A percentile compares a stretch with the other conserved stretches of the same genome.
Conservation (phyloP, 2,797 vertebrate species). For the Muscicapa striata region DNA sequence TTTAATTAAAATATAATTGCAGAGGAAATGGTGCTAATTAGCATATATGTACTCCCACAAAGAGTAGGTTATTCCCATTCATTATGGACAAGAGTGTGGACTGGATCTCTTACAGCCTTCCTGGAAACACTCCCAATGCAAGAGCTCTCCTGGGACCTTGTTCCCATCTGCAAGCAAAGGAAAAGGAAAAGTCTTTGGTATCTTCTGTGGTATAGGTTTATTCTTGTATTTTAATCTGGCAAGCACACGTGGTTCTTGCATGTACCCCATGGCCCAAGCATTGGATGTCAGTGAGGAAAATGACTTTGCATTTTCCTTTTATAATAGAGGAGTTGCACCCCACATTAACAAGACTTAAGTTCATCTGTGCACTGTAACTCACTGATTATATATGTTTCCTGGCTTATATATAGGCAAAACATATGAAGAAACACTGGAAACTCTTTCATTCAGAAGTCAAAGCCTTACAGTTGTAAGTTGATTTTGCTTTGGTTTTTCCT, state of each 20-base stretch:
- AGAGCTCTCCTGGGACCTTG: background rate
- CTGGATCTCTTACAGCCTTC: background rate
- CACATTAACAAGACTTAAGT: background rate
- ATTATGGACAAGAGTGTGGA: background rate
- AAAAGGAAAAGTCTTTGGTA: background rate
- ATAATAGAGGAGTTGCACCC: background rate
- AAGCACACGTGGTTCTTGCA: background rate
- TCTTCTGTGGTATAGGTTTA: background rate
- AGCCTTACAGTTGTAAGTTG: slow-evolving; percentile 78
- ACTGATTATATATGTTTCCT: slow-evolving; percentile 33
- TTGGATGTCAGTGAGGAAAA: background rate
- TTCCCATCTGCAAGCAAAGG: background rate
- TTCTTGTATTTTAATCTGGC: background rate
- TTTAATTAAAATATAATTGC: background rate
- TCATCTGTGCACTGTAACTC: background rate
- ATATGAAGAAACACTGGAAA: slow-evolving; percentile 74
- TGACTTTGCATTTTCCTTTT: background rate
- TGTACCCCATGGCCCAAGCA: background rate
- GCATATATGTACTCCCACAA: background rate
- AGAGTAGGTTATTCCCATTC: background rate
- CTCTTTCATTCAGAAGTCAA: slow-evolving; percentile 80
- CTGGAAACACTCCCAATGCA: background rate
- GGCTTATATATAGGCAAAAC: slow-evolving; percentile 53
- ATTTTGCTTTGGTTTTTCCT: slow-evolving; percentile 49
- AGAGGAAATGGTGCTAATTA: background rate